Evolutionary conservation across 2,888 invertebrate genomes (phyloP).

Genomic region (Polyploca ridens): DNA sequence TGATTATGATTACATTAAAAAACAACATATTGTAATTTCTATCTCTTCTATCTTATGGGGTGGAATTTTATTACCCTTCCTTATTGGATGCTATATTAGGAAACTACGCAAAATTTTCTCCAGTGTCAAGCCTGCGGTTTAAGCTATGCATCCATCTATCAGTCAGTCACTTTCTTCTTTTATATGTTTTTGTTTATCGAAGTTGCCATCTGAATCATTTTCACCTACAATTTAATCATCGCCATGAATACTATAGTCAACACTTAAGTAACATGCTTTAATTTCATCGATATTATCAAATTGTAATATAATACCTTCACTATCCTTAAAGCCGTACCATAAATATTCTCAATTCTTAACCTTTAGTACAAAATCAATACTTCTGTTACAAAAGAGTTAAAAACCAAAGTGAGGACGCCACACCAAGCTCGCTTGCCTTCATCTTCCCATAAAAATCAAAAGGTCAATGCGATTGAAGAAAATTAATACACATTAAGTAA

Average conservation of each 20-base stretch:
- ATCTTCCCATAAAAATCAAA: slow-evolving; percentile 20
- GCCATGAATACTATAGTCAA: neutral
- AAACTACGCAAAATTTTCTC: too few species aligned
- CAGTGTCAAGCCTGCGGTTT: too few species aligned
- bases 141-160: too few species aligned
- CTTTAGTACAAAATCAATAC: neutral
- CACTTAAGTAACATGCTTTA: neutral
- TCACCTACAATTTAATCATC: neutral
- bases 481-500: slow-evolving; percentile 8
- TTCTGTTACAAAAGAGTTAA: slow-evolving; percentile 7
- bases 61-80: too few species aligned
- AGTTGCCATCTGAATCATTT: neutral
- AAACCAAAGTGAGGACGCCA: slow-evolving; percentile 3
- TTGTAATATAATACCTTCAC: neutral
- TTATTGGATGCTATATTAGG: too few species aligned
- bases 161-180: too few species aligned
- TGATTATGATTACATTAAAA: neutral
- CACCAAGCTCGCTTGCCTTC: slow-evolving; percentile 8
- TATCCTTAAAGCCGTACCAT: neutral
- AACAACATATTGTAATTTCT: too few species aligned
- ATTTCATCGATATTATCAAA: neutral
- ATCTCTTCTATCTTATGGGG: too few species aligned
- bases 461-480: slow-evolving; percentile 17
- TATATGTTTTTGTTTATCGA: neutral
- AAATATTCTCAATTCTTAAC: neutral